Conservation (phyloP, 64 coral and sea anemone genomes). For the Pocillopora verrucosa region DNA sequence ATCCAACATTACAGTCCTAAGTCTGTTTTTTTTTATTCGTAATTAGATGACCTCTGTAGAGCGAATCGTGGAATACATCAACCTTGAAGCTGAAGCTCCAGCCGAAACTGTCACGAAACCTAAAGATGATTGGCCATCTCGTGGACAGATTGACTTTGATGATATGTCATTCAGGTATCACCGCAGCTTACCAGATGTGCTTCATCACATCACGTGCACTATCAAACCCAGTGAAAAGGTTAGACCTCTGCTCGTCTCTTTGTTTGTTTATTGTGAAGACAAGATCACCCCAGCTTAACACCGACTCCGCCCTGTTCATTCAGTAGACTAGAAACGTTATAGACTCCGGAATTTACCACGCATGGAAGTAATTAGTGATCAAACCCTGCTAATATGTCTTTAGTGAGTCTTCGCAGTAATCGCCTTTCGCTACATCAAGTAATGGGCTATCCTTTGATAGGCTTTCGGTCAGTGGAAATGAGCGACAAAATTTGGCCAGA, state of each 20-base stretch:
- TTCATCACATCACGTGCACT: conserved; percentile 71
- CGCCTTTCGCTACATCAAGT: no score
- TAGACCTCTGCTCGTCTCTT: not conserved
- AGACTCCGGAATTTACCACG: no score
- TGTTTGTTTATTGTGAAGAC: not conserved
- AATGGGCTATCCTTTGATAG: no score
- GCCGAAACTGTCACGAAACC: conserved; percentile 65
- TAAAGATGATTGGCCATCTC: conserved; percentile 60
- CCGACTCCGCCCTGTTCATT: no score
- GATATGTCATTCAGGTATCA: conserved; percentile 77
- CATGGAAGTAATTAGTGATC: no score
- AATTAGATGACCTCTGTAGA: conserved; percentile 87
- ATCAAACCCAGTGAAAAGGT: conserved; percentile 85
- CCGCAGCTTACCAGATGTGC: conserved; percentile 54
- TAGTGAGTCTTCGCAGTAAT: no score
- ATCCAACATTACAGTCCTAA: not conserved
- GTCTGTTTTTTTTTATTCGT: not conserved
- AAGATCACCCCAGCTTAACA: not conserved
- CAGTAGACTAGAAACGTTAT: no score
- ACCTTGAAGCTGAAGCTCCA: conserved; percentile 58
- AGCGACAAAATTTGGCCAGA: no score
- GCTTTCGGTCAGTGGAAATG: no score
- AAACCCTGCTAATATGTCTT: no score
- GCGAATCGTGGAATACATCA: conserved; percentile 63
- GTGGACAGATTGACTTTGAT: conserved; percentile 66